Conservation (phyloP, 2,888 invertebrate species). For the Amblyteles armatorius region DNA sequence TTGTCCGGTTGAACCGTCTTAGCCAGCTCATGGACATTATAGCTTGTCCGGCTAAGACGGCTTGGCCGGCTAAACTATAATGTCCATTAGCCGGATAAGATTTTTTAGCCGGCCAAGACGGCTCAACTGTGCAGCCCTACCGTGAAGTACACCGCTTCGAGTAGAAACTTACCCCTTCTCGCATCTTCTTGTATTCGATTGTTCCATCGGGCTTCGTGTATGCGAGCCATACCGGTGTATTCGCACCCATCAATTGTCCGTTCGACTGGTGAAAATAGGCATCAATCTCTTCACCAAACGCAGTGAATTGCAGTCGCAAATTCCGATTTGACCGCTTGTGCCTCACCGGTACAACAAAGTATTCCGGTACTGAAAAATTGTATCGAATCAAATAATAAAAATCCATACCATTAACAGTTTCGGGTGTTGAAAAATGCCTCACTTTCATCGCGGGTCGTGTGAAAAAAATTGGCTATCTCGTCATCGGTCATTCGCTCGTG, state of each 20-base stretch:
- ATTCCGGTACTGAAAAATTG: constrained; percentile 18
- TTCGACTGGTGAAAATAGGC: neutral
- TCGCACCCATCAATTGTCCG: neutral
- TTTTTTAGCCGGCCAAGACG: too few species aligned
- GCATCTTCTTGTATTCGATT: too few species aligned
- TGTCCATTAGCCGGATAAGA: too few species aligned
- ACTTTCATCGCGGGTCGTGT: neutral
- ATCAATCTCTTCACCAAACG: neutral
- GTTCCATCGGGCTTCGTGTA: too few species aligned
- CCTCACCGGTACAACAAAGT: constrained; percentile 1
- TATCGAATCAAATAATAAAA: neutral
- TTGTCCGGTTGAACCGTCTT: too few species aligned
- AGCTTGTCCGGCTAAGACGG: too few species aligned
- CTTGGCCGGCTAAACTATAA: too few species aligned
- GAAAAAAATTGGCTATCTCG: neutral
- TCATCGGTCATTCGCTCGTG: neutral
- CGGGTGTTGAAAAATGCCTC: neutral
- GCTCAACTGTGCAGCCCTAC: too few species aligned
- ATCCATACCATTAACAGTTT: neutral
- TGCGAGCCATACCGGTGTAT: too few species aligned
- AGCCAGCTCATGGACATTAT: too few species aligned
- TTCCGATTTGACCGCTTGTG: neutral
- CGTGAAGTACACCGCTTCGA: too few species aligned
- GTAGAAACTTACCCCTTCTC: too few species aligned
- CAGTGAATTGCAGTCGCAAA: neutral